Base-by-base conservation (phyloP, 2,113 vertebrate genomes). In the Azemiops feae region DNA sequence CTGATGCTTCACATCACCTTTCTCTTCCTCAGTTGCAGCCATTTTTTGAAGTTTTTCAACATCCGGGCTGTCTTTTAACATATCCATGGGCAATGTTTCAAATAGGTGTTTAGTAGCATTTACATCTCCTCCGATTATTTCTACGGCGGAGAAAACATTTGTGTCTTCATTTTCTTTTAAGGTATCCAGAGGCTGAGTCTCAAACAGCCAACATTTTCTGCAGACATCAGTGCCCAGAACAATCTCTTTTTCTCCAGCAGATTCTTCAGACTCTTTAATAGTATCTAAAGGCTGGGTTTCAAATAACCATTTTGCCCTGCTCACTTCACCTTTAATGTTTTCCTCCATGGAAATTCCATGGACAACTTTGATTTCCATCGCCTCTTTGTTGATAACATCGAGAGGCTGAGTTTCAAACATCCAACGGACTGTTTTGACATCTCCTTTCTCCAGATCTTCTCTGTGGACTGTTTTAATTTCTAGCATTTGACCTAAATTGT, bases 151-250 rank as follows among this genome's bases (percentile, higher is more conserved):
- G 43, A 94, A 9, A 91, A 96, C 88, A 43, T 87, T 97, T 94
- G 96, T 58, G 93, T 98, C 98, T 92, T 98, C 95, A 93, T 96
- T 95, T 91, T 98, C 98, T 96, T 98, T 99, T 81, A 99, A 97
- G 87, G 96, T 96, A 92, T 99, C 98, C 97, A 99, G 98, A 92
- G 98, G 98, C 92, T 98, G 98, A 0, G 98, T 99, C 96, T 99
- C 99, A 97, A 99, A 99, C 93, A 98, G 97, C 98, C 98, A 98
- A 95, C 98, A 98, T 94, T 99, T 99, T 95, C 98, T 98, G 69
- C 97, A 98, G 16, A 99, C 98, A 96, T 99, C 98, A 7, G 98
- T 95, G 53, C 98, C 98, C 55, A 97, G 81, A 25, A 98, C 97
- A 89, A 97, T 97, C 95, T 98, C 98, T 45, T 97, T 99, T 95